Evolutionary conservation across 1,140 invertebrate genomes (phyloP), one percentile per base, ranked within the genome.

Genomic region (Penaeus japonicus): DNA sequence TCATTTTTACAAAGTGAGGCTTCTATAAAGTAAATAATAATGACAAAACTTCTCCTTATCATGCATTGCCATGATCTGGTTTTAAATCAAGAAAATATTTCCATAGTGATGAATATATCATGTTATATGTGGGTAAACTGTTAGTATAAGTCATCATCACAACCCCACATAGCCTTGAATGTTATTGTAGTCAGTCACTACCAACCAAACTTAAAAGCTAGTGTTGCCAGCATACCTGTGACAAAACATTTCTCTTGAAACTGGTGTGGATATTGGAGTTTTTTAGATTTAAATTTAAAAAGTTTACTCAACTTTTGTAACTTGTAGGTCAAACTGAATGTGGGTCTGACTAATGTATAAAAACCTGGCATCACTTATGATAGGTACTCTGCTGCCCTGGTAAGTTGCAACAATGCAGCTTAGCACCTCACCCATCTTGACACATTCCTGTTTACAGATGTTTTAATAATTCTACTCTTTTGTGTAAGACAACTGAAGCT

Each of bases 1-100:
- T 88, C 47, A 83, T 88, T 88, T 88, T 88, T 88, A 88, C 87
- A 75, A 79, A 88, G 87, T 82, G 80, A 88, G 80, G 87, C 87
- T 88, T 88, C 80, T 88, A 83, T 77, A 83, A 78, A 35, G 77
- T 59, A 54, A 78, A 88, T 83, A 87, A 79, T 84, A 88, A 88
- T 88, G 87, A 82, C 87, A 88, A 88, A 83, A 88, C 87, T 57
- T 82, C 73, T 79, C 77, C 75, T 82, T 82, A 57, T 85, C 84
- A 85, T 85, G 84, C 84, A 85, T 85, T 70, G 85, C 85, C 77
- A 86, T 79, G 85, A 86, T 86, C 79, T 86, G 85, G 77, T 86
- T 86, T 79, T 79, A 86, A 86, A 86, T 86, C 85, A 86, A 86
- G 85, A 86, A 78, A 30, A 78, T 88, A 83, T 88, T 83, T 82